Evolutionary conservation across 2,888 invertebrate genomes (phyloP).

Genomic region (Agrochola circellaris): DNA sequence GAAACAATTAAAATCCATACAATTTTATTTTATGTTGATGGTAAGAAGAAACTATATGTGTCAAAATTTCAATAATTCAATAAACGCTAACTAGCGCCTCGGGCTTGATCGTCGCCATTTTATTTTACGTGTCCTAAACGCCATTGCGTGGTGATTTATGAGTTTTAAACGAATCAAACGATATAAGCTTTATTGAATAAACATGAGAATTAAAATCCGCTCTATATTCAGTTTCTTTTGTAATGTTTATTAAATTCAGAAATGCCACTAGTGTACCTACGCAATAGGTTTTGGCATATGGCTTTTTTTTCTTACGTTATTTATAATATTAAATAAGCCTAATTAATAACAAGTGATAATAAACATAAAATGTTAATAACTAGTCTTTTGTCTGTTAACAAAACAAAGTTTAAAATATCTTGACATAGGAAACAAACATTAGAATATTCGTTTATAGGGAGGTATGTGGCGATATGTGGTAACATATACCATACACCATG

Average conservation of each 20-base stretch:
- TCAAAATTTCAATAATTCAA: constrained; percentile 50
- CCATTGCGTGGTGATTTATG: constrained; percentile 54
- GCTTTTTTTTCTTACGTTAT: not conserved
- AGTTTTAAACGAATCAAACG: constrained; percentile 34
- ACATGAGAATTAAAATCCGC: constrained; percentile 48
- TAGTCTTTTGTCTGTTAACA: not conserved
- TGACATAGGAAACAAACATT: not conserved
- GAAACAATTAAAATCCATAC: constrained; percentile 37
- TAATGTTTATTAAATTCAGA: constrained; percentile 43
- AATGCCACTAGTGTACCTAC: constrained; percentile 23
- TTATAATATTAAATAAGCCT: too few relatives aligned
- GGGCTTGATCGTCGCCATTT: constrained; percentile 31
- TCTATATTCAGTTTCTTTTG: constrained; percentile 55
- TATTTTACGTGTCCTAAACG: constrained; percentile 24
- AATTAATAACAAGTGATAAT: not conserved
- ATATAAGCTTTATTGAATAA: constrained; percentile 42
- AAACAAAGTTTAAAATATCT: not conserved
- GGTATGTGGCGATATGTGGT: not conserved
- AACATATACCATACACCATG: too few relatives aligned
- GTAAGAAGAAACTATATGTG: constrained; percentile 5
- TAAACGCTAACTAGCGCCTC: constrained; percentile 34
- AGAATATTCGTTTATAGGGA: not conserved
- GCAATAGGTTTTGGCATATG: constrained; percentile 8
- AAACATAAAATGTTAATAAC: not conserved
- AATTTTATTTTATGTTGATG: constrained; percentile 10